Conservation (phyloP, 2,113 vertebrate species). For the Ageneiosus marmoratus region DNA sequence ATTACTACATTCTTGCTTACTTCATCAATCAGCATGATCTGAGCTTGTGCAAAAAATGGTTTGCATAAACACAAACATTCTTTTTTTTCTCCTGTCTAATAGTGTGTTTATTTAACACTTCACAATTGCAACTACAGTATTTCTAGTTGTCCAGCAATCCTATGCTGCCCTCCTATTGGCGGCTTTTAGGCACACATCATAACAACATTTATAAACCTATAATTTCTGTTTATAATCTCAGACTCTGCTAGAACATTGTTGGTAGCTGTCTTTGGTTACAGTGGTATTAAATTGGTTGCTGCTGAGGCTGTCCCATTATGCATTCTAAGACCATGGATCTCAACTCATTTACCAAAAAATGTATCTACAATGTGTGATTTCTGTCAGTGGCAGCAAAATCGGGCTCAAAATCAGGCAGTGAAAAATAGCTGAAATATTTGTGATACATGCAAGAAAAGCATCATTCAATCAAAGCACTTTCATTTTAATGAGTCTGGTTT, state of each 20-base stretch:
- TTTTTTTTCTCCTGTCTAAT: not conserved
- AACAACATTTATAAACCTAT: not conserved
- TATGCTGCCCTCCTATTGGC: not conserved
- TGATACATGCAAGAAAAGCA: conserved; percentile 71
- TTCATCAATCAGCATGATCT: conserved; percentile 3
- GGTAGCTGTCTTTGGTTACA: not conserved
- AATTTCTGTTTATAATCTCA: not conserved
- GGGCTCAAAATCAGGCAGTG: too few relatives aligned
- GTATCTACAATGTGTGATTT: not conserved
- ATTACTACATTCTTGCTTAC: not conserved
- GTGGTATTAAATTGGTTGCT: not conserved
- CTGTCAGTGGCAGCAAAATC: not conserved
- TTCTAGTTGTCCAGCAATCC: not conserved
- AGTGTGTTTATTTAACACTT: not conserved
- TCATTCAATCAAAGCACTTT: conserved; percentile 68
- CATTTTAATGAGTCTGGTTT: conserved; percentile 70
- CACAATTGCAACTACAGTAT: not conserved
- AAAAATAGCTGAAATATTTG: conserved; percentile 69
- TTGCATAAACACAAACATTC: not conserved
- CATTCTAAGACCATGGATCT: not conserved
- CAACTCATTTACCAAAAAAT: not conserved
- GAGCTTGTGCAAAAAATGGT: not conserved
- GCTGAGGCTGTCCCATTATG: not conserved
- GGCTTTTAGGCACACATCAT: not conserved
- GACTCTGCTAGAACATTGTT: not conserved